Conservation (phyloP, 2,888 invertebrate genomes). For the Drosophila pullipes region DNA sequence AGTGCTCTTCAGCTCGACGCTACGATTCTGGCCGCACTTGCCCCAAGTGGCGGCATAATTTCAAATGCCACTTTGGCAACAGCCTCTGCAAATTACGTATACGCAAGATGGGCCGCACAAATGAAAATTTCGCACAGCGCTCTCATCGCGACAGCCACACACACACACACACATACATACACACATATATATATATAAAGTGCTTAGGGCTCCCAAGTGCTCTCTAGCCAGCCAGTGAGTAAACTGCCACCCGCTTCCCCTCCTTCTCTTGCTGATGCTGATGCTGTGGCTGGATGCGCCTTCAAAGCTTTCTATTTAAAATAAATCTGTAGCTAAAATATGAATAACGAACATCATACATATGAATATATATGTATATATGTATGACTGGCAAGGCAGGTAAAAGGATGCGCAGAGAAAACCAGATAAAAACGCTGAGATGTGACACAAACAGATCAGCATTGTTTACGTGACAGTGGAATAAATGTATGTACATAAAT, state of each 20-base stretch:
- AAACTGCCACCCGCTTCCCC: neutral
- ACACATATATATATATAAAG: slow-evolving; percentile 21
- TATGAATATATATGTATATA: neutral
- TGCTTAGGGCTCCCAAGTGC: slow-evolving; percentile 61
- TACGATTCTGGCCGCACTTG: slow-evolving; percentile 53
- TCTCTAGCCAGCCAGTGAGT: slow-evolving; percentile 26
- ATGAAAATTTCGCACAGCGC: slow-evolving; percentile 35
- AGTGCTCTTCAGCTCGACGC: slow-evolving; percentile 28
- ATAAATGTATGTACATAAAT: neutral
- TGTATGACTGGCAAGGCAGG: neutral
- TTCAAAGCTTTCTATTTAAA: slow-evolving; percentile 60
- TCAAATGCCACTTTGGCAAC: slow-evolving; percentile 75
- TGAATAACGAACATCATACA: slow-evolving; percentile 7
- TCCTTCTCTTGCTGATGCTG: neutral
- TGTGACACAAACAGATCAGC: neutral
- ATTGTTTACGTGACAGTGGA: slow-evolving; percentile 1
- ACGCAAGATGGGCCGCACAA: slow-evolving; percentile 60
- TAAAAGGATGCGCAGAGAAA: slow-evolving; percentile 1
- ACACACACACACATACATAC: neutral
- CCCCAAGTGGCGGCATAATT: slow-evolving; percentile 77
- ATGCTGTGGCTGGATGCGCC: slow-evolving; percentile 32
- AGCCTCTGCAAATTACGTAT: slow-evolving; percentile 70
- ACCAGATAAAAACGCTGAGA: neutral
- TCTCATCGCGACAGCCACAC: slow-evolving; percentile 11
- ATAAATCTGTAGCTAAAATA: slow-evolving; percentile 52